Conservation (phyloP, 2,113 vertebrate genomes). For the Psittacara wagleri region DNA sequence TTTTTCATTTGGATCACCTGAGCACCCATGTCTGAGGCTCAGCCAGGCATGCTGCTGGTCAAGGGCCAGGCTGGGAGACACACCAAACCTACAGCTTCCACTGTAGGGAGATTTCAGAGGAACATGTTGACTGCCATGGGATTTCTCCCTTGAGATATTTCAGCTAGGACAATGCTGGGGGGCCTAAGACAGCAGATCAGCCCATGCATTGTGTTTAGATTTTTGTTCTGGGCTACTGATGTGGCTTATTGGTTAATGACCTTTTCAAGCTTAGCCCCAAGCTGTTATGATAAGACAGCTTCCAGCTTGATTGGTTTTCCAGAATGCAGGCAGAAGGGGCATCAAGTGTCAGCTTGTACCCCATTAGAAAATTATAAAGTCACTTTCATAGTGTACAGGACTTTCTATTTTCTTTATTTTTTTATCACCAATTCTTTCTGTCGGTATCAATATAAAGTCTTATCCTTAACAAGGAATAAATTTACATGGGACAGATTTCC, state of each 20-base stretch:
- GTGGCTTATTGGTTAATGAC: background rate
- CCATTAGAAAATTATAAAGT: background rate
- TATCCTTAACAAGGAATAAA: background rate
- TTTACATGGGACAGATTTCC: background rate
- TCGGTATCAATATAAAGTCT: background rate
- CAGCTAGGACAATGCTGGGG: accelerated
- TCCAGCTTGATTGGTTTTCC: background rate
- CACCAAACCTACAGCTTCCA: background rate
- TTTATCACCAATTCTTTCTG: background rate
- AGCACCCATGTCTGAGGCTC: background rate
- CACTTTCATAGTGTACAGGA: background rate
- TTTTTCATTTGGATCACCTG: background rate
- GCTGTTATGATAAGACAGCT: background rate
- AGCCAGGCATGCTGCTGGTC: background rate
- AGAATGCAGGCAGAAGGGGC: background rate
- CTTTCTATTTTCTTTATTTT: background rate
- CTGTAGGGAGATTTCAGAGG: background rate
- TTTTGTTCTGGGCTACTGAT: background rate
- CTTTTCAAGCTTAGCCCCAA: background rate
- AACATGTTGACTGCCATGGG: background rate
- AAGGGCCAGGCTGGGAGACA: background rate
- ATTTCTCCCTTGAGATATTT: background rate
- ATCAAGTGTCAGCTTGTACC: background rate
- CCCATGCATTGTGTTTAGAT: background rate
- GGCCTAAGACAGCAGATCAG: background rate